A percentile compares a stretch with the other conserved stretches of the same genome.
Conservation (phyloP, 2,797 vertebrate species). For the Gobio occitaniae region DNA sequence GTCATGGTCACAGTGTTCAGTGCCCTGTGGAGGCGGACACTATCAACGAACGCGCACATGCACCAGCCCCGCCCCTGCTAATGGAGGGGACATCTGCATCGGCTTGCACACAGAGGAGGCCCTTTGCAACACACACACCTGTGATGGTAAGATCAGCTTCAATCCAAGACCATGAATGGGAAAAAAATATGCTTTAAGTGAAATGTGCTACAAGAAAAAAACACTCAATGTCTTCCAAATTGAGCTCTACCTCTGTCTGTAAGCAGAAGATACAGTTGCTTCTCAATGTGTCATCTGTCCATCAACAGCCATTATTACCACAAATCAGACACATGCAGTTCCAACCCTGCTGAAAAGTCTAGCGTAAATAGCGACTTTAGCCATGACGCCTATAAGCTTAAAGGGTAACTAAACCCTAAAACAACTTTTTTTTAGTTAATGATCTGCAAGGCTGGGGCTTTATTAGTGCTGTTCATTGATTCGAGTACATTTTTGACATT, state of each 20-base stretch:
- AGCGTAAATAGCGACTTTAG: no score
- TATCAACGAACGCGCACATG: constrained; percentile 96
- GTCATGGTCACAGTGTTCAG: constrained; percentile 94
- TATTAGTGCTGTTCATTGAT: no score
- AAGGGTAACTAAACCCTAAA: no score
- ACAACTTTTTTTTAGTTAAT: no score
- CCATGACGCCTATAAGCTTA: no score
- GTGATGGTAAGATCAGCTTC: constrained; percentile 84
- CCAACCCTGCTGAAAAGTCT: background rate
- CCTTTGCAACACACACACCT: constrained; percentile 92
- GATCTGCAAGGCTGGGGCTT: no score
- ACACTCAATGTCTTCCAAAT: background rate
- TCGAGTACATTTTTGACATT: no score
- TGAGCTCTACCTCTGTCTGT: constrained; percentile 41
- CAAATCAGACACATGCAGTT: constrained; percentile 6
- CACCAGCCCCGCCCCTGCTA: constrained; percentile 85
- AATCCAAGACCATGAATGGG: constrained; percentile 1
- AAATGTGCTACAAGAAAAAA: background rate
- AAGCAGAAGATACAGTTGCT: constrained; percentile 44
- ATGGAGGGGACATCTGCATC: constrained; percentile 94
- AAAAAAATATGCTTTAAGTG: background rate
- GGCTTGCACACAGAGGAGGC: constrained; percentile 98
- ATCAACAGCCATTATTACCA: constrained; percentile 35
- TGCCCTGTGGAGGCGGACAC: constrained; percentile 94
- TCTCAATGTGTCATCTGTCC: background rate